Base-by-base conservation (phyloP, 2,888 invertebrate species). In the Marasmarcha lunaedactyla region DNA sequence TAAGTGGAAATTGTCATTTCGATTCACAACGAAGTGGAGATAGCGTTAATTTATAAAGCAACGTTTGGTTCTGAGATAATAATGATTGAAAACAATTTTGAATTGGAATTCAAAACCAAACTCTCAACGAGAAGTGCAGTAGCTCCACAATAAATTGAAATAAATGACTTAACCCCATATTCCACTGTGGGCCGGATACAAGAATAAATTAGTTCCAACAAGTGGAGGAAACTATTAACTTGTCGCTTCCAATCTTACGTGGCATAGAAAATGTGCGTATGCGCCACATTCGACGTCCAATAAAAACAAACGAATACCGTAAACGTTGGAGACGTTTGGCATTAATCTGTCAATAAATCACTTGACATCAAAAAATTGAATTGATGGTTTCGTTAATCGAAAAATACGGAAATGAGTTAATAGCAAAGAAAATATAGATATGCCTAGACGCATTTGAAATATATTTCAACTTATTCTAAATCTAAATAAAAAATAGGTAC, bases 151-250 rank as follows among this genome's bases (percentile, higher is more conserved):
- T 7, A 7, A 20, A 20, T 20, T 20, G 20, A 20, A 20, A 20
- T 20, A 20, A 20, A 20, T 38, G 27, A 15, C 25, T 12, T 10
- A 2, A 14, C 14, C 25, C 30, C 40, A 33, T 33, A 20, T 5
- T 34, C 26, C 15, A 34, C 63, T 20, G 20, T 20, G 20, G 3
- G 20, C 20, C 20, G 50, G 50, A 50, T 47, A 42, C 40, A 42
- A 35, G 40, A 38, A 35, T 42, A 37, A 39, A 42, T 30, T 30
- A 11, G 11, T n/a, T n/a, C 30, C 30, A 30, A 30, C 59, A 64
- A 61, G 54, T 56, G 63, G 60, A 70, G 77, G 76, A 79, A 77
- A 69, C 76, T 68, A 78, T 79, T 72, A 79, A 78, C 59, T 71
- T 77, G 77, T 79, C 79, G 61, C 57, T 63, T 55, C 50, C 53